Evolutionary conservation across 35 echinoderm and acorn worm species (phyloP).

Genomic region (Chiridota heheva): DNA sequence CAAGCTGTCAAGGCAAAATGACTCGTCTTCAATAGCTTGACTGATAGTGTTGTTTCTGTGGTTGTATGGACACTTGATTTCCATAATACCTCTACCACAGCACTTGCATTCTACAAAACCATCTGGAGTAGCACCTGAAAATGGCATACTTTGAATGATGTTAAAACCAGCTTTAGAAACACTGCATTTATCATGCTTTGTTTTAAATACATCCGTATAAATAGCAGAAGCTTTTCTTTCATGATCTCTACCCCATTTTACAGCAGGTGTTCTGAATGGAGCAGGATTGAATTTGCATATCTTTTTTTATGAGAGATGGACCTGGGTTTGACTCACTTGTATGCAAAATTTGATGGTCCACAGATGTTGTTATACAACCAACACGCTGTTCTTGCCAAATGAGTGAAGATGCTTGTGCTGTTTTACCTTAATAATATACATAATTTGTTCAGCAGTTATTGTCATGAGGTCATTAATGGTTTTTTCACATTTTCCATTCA

Average conservation of each 20-base stretch:
- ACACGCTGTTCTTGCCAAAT: slow-evolving; percentile 42
- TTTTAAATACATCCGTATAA: not conserved
- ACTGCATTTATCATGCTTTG: not conserved
- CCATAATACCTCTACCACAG: not conserved
- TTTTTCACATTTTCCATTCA: not conserved
- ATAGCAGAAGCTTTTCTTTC: not conserved
- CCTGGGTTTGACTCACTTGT: slow-evolving; percentile 24
- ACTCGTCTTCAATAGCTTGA: not conserved
- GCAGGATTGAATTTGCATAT: slow-evolving; percentile 25
- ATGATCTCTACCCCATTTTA: slow-evolving; percentile 50
- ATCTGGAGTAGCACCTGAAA: not conserved
- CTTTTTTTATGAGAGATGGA: slow-evolving; percentile 33
- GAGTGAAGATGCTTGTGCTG: slow-evolving; percentile 31
- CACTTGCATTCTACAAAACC: slow-evolving; percentile 10
- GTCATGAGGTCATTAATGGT: not conserved
- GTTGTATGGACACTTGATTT: slow-evolving; percentile 20
- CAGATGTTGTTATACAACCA: slow-evolving; percentile 31
- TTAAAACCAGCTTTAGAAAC: not conserved
- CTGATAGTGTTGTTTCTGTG: slow-evolving; percentile 22
- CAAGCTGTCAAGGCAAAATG: slow-evolving; percentile 17
- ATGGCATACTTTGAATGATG: not conserved
- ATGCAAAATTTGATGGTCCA: slow-evolving; percentile 22
- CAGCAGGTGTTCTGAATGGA: slow-evolving; percentile 20
- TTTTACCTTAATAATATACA: slow-evolving; percentile 12
- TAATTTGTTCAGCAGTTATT: slow-evolving; percentile 15